Evolutionary conservation across 2,888 invertebrate genomes (phyloP).

Genomic region (Lordiphosa andalusiaca): DNA sequence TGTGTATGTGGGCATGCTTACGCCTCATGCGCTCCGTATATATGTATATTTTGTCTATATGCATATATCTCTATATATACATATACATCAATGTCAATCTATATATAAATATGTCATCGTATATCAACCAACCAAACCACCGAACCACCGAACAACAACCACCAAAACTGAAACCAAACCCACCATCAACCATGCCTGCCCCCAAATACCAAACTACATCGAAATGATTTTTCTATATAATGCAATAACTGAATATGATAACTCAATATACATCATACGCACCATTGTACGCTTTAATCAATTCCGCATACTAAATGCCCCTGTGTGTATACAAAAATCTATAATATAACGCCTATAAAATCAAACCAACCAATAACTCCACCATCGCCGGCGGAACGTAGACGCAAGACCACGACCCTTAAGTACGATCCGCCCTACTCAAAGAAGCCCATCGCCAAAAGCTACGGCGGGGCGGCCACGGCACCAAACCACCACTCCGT

Average conservation of each 20-base stretch:
- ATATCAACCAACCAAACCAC: slow-evolving; percentile 32
- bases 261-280: slow-evolving; percentile 49
- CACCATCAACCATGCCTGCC: slow-evolving; percentile 33
- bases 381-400: slow-evolving; percentile 77
- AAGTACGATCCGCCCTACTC: slow-evolving; percentile 93
- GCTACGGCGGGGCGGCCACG: slow-evolving; percentile 83
- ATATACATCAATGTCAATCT: slow-evolving; percentile 33
- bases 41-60: slow-evolving; percentile 14
- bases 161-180: slow-evolving; percentile 15
- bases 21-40: slow-evolving; percentile 34
- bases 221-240: slow-evolving; percentile 48
- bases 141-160: slow-evolving; percentile 6
- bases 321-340: slow-evolving; percentile 55
- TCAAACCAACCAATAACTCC: slow-evolving; percentile 43
- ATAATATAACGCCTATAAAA: slow-evolving; percentile 61
- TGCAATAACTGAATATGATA: slow-evolving; percentile 42
- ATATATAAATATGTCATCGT: slow-evolving; percentile 24
- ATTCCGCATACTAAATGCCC: slow-evolving; percentile 46
- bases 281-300: slow-evolving; percentile 53
- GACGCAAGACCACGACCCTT: slow-evolving; percentile 93
- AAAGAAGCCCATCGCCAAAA: slow-evolving; percentile 90
- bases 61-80: slow-evolving; percentile 27
- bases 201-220: slow-evolving; percentile 38
- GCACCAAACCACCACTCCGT: slow-evolving; percentile 87
- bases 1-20: slow-evolving; percentile 45